Conservation (phyloP, 2,888 invertebrate genomes). For the Ctenicera cuprea region DNA sequence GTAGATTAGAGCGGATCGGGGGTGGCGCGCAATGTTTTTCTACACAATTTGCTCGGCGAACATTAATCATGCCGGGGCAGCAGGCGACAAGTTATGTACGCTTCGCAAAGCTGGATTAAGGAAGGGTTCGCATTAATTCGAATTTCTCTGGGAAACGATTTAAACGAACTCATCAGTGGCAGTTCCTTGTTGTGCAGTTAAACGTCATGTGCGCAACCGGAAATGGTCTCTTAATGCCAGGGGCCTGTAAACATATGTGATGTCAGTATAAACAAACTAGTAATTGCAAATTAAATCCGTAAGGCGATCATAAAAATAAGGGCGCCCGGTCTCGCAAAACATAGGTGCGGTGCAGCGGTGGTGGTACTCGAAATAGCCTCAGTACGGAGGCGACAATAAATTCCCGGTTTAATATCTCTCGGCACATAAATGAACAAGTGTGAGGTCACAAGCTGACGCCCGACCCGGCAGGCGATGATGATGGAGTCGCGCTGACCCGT, state of each 20-base stretch:
- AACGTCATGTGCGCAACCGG: conserved; percentile 36
- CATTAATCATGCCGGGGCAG: conserved; percentile 71
- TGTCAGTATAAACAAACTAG: conserved; percentile 60
- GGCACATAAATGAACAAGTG: conserved; percentile 68
- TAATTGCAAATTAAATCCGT: conserved; percentile 63
- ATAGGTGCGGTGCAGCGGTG: conserved; percentile 59
- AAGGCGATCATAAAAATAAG: conserved; percentile 60
- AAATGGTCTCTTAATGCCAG: conserved; percentile 38
- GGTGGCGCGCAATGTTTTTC: conserved; percentile 72
- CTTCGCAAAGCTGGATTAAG: conserved; percentile 55
- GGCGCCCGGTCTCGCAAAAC: conserved; percentile 49
- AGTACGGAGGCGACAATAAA: conserved; percentile 66
- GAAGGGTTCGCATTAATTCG: conserved; percentile 56
- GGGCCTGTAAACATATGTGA: conserved; percentile 48
- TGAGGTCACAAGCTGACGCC: conserved; percentile 72
- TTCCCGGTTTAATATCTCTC: conserved; percentile 72
- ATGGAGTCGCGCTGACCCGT: conserved; percentile 69
- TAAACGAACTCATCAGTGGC: conserved; percentile 46
- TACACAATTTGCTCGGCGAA: conserved; percentile 74
- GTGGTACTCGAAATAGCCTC: conserved; percentile 60
- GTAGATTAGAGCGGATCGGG: conserved; percentile 61
- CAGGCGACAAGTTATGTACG: conserved; percentile 56
- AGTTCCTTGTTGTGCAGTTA: conserved; percentile 30
- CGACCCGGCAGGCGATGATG: conserved; percentile 61
- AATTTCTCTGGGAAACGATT: conserved; percentile 54